A percentile compares a stretch with the other conserved stretches of the same genome.
Evolutionary conservation across 1,140 invertebrate species (phyloP).

Genomic region (Drosophila nebulosa): DNA sequence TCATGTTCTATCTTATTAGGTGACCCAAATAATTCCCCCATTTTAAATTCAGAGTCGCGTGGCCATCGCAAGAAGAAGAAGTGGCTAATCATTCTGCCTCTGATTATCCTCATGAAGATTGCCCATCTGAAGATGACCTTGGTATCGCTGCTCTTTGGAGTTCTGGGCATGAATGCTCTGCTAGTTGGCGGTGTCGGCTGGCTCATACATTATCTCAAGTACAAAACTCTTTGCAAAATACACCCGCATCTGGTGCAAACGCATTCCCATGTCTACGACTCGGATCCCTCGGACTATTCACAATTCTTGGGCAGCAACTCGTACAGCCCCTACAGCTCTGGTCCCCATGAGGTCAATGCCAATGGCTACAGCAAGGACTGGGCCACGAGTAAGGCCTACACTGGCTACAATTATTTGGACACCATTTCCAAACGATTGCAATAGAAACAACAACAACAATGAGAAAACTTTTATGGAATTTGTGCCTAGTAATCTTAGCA

Average conservation of each 20-base stretch:
- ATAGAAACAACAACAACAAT: conserved; percentile 32
- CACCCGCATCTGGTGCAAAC: conserved; percentile 75
- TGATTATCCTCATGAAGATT: conserved; percentile 74
- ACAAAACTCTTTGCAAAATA: conserved; percentile 76
- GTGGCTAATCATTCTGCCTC: conserved; percentile 70
- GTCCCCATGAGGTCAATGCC: conserved; percentile 53
- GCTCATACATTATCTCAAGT: conserved; percentile 77
- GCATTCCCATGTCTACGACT: conserved; percentile 77
- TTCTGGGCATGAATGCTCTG: conserved; percentile 70
- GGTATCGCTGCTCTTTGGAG: conserved; percentile 57
- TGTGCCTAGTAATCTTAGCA: conserved; percentile 39
- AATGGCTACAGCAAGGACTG: conserved; percentile 70
- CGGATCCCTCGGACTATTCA: conserved; percentile 73
- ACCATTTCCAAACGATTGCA: conserved; percentile 73
- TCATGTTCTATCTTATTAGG: too few relatives aligned
- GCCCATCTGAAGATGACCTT: conserved; percentile 76
- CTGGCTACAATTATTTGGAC: conserved; percentile 71
- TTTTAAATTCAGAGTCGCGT: conserved; percentile 52
- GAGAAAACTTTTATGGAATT: background rate
- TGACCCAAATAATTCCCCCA: too few relatives aligned
- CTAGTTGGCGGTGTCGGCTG: conserved; percentile 68
- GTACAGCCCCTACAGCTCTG: conserved; percentile 53
- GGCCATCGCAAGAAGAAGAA: conserved; percentile 58
- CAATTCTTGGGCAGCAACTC: conserved; percentile 68
- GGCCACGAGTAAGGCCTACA: conserved; percentile 72